A percentile compares a stretch with the other conserved stretches of the same genome.
phyloP scores from a whole-genome alignment of 92 coral and sea anemone genomes.

The Parazoanthus swiftii region DNA sequence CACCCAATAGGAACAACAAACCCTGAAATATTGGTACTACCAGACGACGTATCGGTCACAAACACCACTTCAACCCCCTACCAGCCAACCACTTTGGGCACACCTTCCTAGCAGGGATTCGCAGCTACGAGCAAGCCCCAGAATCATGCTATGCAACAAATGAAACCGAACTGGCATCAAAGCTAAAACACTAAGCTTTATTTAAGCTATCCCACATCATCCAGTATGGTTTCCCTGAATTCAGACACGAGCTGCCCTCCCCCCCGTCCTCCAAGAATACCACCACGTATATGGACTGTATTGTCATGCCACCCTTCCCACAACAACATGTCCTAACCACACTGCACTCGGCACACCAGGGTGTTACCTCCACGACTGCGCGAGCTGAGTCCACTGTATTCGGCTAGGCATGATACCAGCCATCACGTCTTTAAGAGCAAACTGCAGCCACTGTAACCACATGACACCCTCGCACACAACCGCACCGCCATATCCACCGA shows the following conservation, averaged over 20 bases:
- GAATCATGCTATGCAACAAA: background rate
- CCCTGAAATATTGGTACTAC: constrained; percentile 14
- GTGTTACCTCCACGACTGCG: constrained; percentile 63
- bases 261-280: constrained; percentile 53
- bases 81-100: background rate
- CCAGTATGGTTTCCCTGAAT: constrained; percentile 51
- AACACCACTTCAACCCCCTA: background rate
- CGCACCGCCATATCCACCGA: constrained; percentile 59
- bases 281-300: constrained; percentile 51
- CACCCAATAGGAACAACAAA: constrained; percentile 3
- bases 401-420: constrained; percentile 56
- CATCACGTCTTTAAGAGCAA: constrained; percentile 40
- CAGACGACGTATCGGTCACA: constrained; percentile 22
- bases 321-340: constrained; percentile 29
- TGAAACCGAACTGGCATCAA: constrained; percentile 24
- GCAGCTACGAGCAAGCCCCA: background rate
- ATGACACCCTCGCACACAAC: constrained; percentile 70
- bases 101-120: constrained; percentile 44
- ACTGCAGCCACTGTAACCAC: constrained; percentile 61
- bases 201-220: constrained; percentile 3
- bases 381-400: constrained; percentile 52
- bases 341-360: constrained; percentile 62
- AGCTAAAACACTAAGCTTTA: background rate
- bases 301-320: constrained; percentile 56
- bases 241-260: constrained; percentile 41